Base-by-base conservation (phyloP, 2,797 vertebrate species). In the Diceros bicornis region DNA sequence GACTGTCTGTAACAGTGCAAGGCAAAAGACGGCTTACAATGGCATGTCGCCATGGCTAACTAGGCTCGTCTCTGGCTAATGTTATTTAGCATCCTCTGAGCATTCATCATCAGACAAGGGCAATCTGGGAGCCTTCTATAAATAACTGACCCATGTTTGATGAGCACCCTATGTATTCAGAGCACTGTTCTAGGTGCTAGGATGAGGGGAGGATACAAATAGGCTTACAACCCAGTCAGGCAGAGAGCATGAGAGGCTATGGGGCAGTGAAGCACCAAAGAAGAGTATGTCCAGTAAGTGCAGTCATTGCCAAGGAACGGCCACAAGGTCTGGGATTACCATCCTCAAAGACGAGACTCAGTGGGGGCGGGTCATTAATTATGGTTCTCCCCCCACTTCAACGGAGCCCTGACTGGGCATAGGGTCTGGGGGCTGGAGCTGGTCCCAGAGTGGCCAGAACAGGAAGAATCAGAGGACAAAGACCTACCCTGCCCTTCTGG, bases 21-120 rank as follows among this genome's bases (percentile, higher is more conserved):
- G 77, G 29, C 21, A 16, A 55, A 29, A 50, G 78, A 37, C 18
- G 20, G 34, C n/a, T 68, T 3, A 2, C 0, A 1, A 3, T 1
- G 18, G 64, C 79, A 7, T 3, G 8, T 20, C 78, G 0, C 13
- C 14, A 0, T 0, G 20, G 27, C 29, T 52, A 55, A n/a, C n/a
- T 3, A 66, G 79, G 71, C 64, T 41, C 1, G 34, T 23, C 74
- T 79, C 64, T 0, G 0, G 52, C n/a, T 16, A 8, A 20, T 1
- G 16, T 18, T 6, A 6, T 5, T 52, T 16, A 66, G 79, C 32
- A n/a, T 52, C 61, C 55, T 8, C 64, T 7, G 32, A 82, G 50
- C 41, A 18, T 34, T 83, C 27, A 7, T 72, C 41, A 13, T 25
- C 72, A 32, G 37, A 72, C 1, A 12, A 83, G 71, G 37, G 61